Percentiles rank a stretch among this genome's conserved stretches.
phyloP scores from a whole-genome alignment of 2,888 invertebrate genomes.

The Tinea trinotella region DNA sequence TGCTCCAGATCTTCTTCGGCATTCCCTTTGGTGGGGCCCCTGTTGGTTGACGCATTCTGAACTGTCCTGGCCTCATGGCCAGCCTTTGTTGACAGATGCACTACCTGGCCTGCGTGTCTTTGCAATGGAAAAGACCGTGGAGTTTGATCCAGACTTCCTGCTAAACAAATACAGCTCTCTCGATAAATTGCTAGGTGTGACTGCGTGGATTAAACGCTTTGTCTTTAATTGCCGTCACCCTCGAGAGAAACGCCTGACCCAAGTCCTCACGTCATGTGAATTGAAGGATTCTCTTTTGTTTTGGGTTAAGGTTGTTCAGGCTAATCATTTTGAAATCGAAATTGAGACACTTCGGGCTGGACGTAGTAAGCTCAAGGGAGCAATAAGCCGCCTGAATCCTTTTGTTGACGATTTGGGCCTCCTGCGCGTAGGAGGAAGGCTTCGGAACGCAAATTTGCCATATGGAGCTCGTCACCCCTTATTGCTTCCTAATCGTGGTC shows the following conservation, averaged over 20 bases:
- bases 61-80: background rate
- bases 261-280: background rate
- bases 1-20: background rate
- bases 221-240: too few relatives aligned
- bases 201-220: background rate
- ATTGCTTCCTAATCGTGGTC: background rate
- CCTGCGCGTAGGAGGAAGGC: background rate
- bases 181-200: background rate
- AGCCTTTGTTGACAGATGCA: background rate
- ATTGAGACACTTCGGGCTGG: background rate
- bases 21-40: background rate
- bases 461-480: background rate
- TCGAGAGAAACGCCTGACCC: background rate
- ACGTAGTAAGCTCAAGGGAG: background rate
- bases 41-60: background rate
- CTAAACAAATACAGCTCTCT: too few relatives aligned
- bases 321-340: background rate
- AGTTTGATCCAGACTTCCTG: background rate
- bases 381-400: background rate
- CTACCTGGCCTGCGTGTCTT: background rate
- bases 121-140: background rate
- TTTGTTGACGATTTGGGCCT: background rate
- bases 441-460: background rate
- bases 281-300: background rate
- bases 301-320: background rate